Evolutionary conservation across 2,797 vertebrate species (phyloP).

Genomic region (Australoheros facetus): DNA sequence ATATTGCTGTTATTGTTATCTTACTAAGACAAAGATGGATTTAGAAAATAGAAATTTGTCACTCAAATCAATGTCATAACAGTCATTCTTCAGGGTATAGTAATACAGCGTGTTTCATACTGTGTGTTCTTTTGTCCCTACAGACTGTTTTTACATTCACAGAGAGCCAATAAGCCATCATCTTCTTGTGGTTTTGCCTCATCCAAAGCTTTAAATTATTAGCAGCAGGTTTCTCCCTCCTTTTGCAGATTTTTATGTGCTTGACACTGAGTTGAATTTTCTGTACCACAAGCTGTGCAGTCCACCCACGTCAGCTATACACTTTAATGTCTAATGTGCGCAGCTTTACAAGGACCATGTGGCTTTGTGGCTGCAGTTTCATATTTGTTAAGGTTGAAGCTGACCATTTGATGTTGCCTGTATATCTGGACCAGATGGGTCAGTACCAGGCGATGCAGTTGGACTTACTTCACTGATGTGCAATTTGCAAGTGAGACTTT

Average conservation of each 20-base stretch:
- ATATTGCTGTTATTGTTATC: neutral
- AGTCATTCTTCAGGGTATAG: neutral
- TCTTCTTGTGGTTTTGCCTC: constrained; percentile 30
- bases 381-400: constrained; percentile 32
- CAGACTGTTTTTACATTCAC: neutral
- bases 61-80: neutral
- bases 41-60: constrained; percentile 3
- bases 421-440: constrained; percentile 68
- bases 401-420: constrained; percentile 60
- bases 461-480: constrained; percentile 24
- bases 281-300: constrained; percentile 12
- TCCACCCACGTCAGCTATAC: constrained; percentile 36
- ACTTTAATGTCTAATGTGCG: constrained; percentile 44
- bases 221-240: constrained; percentile 22
- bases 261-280: neutral
- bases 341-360: constrained; percentile 47
- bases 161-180: constrained; percentile 22
- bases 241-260: constrained; percentile 10
- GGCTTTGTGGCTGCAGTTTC: constrained; percentile 25
- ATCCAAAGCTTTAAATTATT: constrained; percentile 37
- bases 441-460: constrained; percentile 13
- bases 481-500: constrained; percentile 51
- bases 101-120: neutral
- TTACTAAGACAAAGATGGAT: neutral
- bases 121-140: neutral